Evolutionary conservation across 2,888 invertebrate species (phyloP).

Genomic region (Limenitis camilla): DNA sequence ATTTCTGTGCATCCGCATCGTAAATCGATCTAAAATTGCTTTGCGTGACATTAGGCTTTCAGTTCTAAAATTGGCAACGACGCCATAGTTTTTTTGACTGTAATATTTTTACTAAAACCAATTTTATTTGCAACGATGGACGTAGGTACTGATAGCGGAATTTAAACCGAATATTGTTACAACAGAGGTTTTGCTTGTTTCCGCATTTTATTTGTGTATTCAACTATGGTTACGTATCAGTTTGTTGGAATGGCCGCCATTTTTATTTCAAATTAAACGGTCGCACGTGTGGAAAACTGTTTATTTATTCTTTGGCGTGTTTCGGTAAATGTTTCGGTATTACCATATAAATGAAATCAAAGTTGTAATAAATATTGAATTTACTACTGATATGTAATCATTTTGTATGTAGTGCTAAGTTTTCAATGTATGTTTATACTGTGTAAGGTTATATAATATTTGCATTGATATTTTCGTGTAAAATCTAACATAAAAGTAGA

Average conservation of each 20-base stretch:
- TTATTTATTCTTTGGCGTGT: conserved; percentile 7
- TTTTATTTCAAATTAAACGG: conserved; percentile 14
- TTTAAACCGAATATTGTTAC: conserved; percentile 18
- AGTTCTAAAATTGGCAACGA: conserved; percentile 15
- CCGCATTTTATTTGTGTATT: conserved; percentile 25
- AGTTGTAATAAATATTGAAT: neutral
- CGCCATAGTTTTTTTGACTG: conserved; percentile 10
- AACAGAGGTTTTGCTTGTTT: conserved; percentile 20
- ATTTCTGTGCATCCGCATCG: conserved; percentile 45
- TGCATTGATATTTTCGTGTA: conserved; percentile 24
- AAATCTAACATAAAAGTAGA: conserved; percentile 5
- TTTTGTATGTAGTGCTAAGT: conserved; percentile 8
- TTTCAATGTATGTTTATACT: conserved; percentile 7
- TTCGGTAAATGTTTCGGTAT: neutral
- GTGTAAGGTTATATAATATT: conserved; percentile 11
- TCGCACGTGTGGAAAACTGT: conserved; percentile 6
- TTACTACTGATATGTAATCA: conserved; percentile 9
- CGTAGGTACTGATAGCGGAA: conserved; percentile 11
- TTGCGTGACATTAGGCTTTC: conserved; percentile 26
- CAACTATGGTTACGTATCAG: conserved; percentile 22
- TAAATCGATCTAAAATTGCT: conserved; percentile 46
- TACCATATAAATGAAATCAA: neutral
- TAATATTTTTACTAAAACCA: conserved; percentile 9
- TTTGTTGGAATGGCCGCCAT: conserved; percentile 14
- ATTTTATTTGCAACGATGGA: conserved; percentile 7